Base-by-base conservation (phyloP, 2,113 vertebrate genomes). In the Sylvietta virens region DNA sequence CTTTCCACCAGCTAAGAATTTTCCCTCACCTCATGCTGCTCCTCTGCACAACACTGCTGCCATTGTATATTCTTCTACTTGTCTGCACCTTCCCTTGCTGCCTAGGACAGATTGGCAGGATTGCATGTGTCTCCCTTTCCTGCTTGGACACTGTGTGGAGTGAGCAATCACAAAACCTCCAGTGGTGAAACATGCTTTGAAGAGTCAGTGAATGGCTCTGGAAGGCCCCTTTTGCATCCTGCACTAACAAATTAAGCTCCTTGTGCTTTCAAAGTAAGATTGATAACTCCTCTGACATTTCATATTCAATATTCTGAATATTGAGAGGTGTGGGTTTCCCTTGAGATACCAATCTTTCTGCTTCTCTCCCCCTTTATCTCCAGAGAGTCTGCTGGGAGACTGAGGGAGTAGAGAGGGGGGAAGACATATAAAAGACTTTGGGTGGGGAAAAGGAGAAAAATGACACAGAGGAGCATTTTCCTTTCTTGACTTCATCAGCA, bases 261-360 rank as follows among this genome's bases (percentile, higher is more conserved):
- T 81, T 12, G 61, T 86, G 95, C 95, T 96, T 67, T 98, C 98
- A 98, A 98, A 99, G 98, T 98, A 98, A 99, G 98, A 99, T 98
- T 98, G 98, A 98, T 99, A 98, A 98, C 98, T 98, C 97, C 97
- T 98, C 98, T 97, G 97, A 97, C 98, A 98, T 97, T 98, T 98
- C 98, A 98, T 97, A 97, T 97, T 97, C 98, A 98, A 96, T 98
- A 98, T 98, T 98, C 97, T 98, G 98, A 98, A 99, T 99, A 98
- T 98, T 98, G 98, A 98, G 97, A 97, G 97, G 93, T 98, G 97
- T 95, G 94, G 82, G 94, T 91, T 95, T 96, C 98, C 98, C 98
- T 83, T 70, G 97, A 97, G 98, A 97, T 77, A 72, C 84, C 74
- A 93, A 66, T 96, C 86, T 93, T 81, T 92, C 76, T 97, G 94